phyloP scores from a whole-genome alignment of 2,797 vertebrate genomes.

The Muscicapa comitata region DNA sequence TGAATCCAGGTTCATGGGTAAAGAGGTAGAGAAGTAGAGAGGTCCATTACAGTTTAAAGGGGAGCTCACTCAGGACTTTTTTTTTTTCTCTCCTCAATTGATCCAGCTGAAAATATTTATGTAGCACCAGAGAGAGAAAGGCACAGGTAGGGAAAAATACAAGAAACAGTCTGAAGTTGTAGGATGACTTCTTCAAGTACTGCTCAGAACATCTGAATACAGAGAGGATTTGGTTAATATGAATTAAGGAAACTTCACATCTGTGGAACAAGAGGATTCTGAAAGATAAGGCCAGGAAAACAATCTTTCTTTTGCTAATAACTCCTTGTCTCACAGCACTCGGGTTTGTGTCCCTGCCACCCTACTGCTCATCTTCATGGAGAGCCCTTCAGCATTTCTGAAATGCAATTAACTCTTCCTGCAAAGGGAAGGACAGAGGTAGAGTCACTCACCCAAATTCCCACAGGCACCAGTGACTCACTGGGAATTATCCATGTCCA shows the following conservation, averaged over 20 bases:
- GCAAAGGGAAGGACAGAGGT: background rate
- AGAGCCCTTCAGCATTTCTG: background rate
- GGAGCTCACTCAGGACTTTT: constrained; percentile 77
- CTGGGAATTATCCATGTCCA: background rate
- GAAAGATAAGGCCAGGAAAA: background rate
- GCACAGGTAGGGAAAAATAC: constrained; percentile 73
- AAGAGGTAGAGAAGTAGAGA: constrained; percentile 71
- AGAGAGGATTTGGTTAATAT: background rate
- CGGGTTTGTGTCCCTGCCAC: background rate
- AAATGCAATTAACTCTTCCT: background rate
- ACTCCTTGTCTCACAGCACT: background rate
- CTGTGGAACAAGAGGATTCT: background rate
- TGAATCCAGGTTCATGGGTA: constrained; percentile 68
- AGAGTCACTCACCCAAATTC: background rate
- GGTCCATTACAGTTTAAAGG: constrained; percentile 76
- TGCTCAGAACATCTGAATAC: background rate
- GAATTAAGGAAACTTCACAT: background rate
- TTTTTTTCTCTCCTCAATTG: constrained; percentile 64
- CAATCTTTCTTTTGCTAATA: background rate
- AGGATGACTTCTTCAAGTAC: background rate
- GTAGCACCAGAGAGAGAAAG: constrained; percentile 77
- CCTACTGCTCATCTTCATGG: background rate
- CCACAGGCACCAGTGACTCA: background rate
- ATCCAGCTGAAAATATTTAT: constrained; percentile 77
- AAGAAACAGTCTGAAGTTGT: background rate